Evolutionary conservation across 2,888 invertebrate species (phyloP).

Genomic region (Mythimna albipuncta): DNA sequence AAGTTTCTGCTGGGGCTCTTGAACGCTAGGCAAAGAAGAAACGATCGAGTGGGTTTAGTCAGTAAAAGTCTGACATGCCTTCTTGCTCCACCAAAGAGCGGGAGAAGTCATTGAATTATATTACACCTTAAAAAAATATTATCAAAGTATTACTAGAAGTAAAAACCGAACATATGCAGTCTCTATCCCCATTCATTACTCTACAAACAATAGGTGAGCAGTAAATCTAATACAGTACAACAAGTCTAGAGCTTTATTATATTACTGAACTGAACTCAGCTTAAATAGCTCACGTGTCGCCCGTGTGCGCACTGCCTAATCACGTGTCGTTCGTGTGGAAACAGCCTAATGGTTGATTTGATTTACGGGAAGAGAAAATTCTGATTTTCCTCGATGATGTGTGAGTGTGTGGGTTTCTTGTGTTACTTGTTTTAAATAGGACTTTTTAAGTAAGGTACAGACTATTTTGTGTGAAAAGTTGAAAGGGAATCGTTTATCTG

Average conservation of each 20-base stretch:
- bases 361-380: constrained; percentile 51
- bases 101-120: too few species aligned
- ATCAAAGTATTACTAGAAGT: neutral
- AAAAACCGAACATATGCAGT: neutral
- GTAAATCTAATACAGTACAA: constrained; percentile 88
- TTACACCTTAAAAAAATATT: too few species aligned
- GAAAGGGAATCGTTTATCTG: too few species aligned
- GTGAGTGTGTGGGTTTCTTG: constrained; percentile 11
- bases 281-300: constrained; percentile 60
- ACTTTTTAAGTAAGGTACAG: too few species aligned
- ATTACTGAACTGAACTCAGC: constrained; percentile 57
- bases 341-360: constrained; percentile 60
- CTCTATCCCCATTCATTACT: constrained; percentile 67
- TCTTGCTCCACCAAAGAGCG: too few species aligned
- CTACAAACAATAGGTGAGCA: constrained; percentile 85
- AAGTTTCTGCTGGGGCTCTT: too few species aligned
- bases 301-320: constrained; percentile 59
- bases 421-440: neutral
- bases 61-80: too few species aligned
- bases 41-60: too few species aligned
- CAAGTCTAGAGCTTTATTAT: constrained; percentile 78
- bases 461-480: too few species aligned
- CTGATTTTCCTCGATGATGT: constrained; percentile 31
- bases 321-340: constrained; percentile 55
- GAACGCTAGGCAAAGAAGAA: too few species aligned